Base-by-base conservation (phyloP, 2,797 vertebrate genomes). In the Alauda arvensis region DNA sequence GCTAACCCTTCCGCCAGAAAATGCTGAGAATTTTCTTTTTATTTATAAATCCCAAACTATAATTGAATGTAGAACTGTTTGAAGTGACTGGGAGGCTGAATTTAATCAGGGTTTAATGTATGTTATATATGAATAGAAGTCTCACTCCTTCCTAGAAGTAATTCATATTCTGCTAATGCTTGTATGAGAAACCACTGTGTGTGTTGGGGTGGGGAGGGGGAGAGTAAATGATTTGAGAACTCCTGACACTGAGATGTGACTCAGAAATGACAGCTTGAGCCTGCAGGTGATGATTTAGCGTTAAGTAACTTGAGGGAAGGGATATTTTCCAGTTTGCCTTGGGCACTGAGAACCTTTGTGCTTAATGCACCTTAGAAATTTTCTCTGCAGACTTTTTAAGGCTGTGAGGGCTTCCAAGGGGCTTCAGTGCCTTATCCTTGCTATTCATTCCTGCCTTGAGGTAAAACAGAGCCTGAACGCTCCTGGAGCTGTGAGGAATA, bases 251-350 rank as follows among this genome's bases (percentile, higher is more conserved):
- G 51, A 52, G 74, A 60, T 75, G 56, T 19, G 53, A 15, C 43
- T 71, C 23, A 2, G 34, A 85, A 85, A 61, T 37, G 80, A 72
- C 77, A 87, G 67, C 45, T 68, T 61, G 55, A 79, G 65, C 48
- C 78, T 76, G 56, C 67, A 61, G 67, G 66, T 70, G 68, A 82
- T 8, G 40, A 66, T 62, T 79, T 74, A 63, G 21, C 3, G 9
- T 57, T 53, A 34, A 52, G 34, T 51, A 76, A 77, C 49, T 37
- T 37, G 43, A 77, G 28, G 61, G 69, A 53, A 55, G 57, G 65
- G 83, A 66, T 79, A 25, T 82, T 77, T 93, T 76, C 60, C 21
- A n/a, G 53, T 71, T 92, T 86, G 77, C 76, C 72, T 86, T 60
- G 39, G 76, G 72, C 59, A 63, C 43, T 29, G 42, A 68, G 52